Conservation (phyloP, 2,888 invertebrate genomes). For the Eupithecia inturbata region DNA sequence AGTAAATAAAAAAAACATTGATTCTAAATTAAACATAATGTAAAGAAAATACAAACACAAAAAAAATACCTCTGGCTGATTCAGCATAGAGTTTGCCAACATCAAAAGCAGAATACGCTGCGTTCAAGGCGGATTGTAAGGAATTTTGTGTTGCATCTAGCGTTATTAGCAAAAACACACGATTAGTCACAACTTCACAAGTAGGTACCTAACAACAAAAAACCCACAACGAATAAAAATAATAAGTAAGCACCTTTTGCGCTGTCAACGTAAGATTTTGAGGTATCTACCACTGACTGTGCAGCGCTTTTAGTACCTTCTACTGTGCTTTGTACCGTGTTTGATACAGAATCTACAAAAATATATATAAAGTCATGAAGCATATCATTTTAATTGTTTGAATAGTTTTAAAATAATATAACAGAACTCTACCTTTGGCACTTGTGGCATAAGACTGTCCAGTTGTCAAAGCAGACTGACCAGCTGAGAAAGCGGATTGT, state of each 20-base stretch:
- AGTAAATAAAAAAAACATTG: not conserved
- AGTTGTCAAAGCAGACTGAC: slow-evolving; percentile 57
- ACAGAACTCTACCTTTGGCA: slow-evolving; percentile 23
- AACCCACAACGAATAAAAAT: slow-evolving; percentile 23
- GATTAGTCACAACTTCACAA: slow-evolving; percentile 43
- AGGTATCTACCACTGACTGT: slow-evolving; percentile 63
- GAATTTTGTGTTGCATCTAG: slow-evolving; percentile 69
- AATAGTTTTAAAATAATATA: not conserved
- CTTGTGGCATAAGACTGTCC: slow-evolving; percentile 58
- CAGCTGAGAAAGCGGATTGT: slow-evolving; percentile 59
- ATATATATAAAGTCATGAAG: not conserved
- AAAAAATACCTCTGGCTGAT: slow-evolving; percentile 58
- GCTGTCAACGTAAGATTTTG: slow-evolving; percentile 63
- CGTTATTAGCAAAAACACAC: slow-evolving; percentile 45
- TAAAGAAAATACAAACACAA: slow-evolving; percentile 16
- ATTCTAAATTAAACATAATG: not conserved
- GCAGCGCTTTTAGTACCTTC: slow-evolving; percentile 62
- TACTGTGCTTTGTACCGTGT: slow-evolving; percentile 59
- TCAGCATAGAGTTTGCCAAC: slow-evolving; percentile 66
- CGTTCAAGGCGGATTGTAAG: slow-evolving; percentile 61
- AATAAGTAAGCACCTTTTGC: slow-evolving; percentile 62
- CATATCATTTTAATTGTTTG: not conserved
- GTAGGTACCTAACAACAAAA: slow-evolving; percentile 27
- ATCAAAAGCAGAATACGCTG: slow-evolving; percentile 65
- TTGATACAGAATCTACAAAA: slow-evolving; percentile 59